Evolutionary conservation across 2,888 invertebrate genomes (phyloP), one percentile per base, ranked within the genome.

Genomic region (Syritta pipiens): DNA sequence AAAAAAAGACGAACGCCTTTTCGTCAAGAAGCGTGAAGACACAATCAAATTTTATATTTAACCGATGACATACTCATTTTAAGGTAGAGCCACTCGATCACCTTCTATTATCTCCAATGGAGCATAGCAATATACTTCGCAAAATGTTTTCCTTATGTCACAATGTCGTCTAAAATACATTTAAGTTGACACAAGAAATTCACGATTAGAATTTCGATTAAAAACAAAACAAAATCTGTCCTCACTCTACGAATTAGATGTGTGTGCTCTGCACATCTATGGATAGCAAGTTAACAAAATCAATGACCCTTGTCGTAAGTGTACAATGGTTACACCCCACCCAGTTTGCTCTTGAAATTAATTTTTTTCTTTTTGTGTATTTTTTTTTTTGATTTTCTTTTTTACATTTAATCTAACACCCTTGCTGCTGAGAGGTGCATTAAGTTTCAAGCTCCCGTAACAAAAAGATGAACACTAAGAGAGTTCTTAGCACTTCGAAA

Each of bases 231-330:
- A n/a, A n/a, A 37, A 37, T 67, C 5, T 20, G 14, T 17, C 44
- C 42, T 32, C 30, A 48, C 35, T 37, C n/a, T n/a, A n/a, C n/a
- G n/a, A n/a, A n/a, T n/a, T n/a, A n/a, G n/a, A n/a, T n/a, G n/a
- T n/a, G n/a, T n/a, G n/a, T n/a, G n/a, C n/a, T n/a, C n/a, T n/a
- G n/a, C n/a, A 28, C 49, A 12, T 28, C 26, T 28, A 49, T 68
- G 42, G 49, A 20, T 60, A 32, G 14, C 40, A 35, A 44, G 46
- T 60, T 53, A 60, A 55, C 42, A 72, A 77, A 72, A 72, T 51
- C 77, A 77, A 77, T 72, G 77, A 60, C 59, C 77, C 72, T 53
- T 35, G 32, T 72, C 77, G 53, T 46, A 10, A 10, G 32, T 26
- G 12, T 57, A 42, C 44, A 14, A 42, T 5, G 46, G 17, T 35